Base-by-base conservation (phyloP, 2,797 vertebrate species). In the Rachycentron canadum region DNA sequence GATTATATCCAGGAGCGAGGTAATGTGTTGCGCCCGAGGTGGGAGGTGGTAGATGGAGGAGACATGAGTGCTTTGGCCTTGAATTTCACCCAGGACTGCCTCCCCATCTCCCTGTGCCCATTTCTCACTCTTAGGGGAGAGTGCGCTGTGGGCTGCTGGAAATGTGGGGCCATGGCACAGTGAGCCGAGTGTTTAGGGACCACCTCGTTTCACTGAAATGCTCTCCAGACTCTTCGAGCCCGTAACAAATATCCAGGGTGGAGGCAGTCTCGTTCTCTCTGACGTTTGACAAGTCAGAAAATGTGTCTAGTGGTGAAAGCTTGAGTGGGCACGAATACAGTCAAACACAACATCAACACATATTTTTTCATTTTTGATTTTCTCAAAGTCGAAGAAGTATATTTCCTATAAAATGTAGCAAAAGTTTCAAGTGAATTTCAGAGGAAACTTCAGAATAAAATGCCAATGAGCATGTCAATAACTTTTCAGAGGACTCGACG, bases 11-110 rank as follows among this genome's bases (percentile, higher is more conserved):
- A 70, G 69, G 87, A 83, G 83, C 71, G 75, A 80, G 74, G 88
- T 91, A 86, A 88, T 90, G 83, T 83, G 83, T 79, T 85, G 80
- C 67, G 63, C 86, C 81, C 61, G 72, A 88, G 81, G 88, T 90
- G 85, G 84, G 83, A 89, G 81, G 84, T 71, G 65, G 76, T 61
- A 82, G 83, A 87, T 81, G 80, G 86, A 85, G 82, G 79, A 90
- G 82, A 90, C 80, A 83, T 84, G 86, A 92, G 85, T 89, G 84
- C 81, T 89, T 87, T 85, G 90, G 92, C 91, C 91, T 93, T 93
- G 90, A 89, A 86, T 93, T 89, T 92, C 89, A 89, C 85, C 91
- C 87, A 90, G 84, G 61, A 75, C 83, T 84, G 78, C 83, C 68
- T 89, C 83, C 76, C 67, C 62, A 28, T 87, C 72, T 89, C 85